These are phyloP conservation scores for Taeniopygia guttata DNA, from an alignment of 2,797 vertebrate genomes.

Conservation along the genomic window DNA sequence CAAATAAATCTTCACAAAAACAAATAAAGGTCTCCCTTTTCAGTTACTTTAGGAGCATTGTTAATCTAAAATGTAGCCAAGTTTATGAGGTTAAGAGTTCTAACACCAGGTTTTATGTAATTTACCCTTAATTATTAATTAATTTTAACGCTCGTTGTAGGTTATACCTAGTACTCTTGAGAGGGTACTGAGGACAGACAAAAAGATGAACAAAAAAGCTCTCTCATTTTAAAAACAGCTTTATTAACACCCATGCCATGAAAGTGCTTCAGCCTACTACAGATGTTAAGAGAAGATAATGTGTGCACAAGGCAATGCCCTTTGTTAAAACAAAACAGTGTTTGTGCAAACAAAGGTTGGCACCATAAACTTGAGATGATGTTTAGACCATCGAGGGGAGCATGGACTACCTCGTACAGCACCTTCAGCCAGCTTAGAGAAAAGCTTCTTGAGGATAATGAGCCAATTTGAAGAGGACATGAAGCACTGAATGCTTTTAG, in stretches of 20 bases:
- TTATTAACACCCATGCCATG: background rate
- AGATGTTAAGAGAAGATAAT: background rate
- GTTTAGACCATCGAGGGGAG: background rate
- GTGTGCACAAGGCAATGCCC: background rate
- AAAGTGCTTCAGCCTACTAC: background rate
- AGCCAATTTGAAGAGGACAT: background rate
- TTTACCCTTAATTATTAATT: background rate
- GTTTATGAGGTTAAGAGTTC: background rate
- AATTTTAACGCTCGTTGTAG: background rate
- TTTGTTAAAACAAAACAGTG: background rate
- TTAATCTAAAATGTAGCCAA: background rate
- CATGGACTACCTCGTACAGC: background rate
- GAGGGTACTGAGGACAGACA: background rate
- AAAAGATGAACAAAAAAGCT: background rate
- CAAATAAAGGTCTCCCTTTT: background rate
- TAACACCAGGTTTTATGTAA: background rate
- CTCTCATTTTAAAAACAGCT: background rate
- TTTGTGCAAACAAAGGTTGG: background rate
- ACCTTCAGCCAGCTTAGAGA: conserved; percentile 5
- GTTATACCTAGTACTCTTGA: background rate
- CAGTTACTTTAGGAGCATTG: background rate
- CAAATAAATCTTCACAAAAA: background rate
- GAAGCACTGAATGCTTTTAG: conserved; percentile 10
- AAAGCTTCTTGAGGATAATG: conserved; percentile 5
- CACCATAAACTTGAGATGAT: background rate